Conservation (phyloP, 2,888 invertebrate species). For the Hemicrepidius hirtus region DNA sequence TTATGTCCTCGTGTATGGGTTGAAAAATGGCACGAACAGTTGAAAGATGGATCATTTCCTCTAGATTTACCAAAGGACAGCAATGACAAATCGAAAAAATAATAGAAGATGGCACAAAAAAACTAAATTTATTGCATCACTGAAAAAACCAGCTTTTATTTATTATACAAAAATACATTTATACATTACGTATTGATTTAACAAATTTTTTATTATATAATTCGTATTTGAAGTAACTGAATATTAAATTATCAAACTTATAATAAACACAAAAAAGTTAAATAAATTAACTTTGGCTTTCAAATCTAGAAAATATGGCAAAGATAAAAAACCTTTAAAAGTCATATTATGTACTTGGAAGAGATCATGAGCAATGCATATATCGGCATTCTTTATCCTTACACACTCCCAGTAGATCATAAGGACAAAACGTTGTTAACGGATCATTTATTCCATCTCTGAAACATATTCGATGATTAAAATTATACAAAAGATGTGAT, state of each 20-base stretch:
- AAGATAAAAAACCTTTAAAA: slow-evolving; percentile 7
- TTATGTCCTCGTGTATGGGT: slow-evolving; percentile 79
- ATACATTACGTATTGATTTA: slow-evolving; percentile 37
- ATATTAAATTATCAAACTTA: slow-evolving; percentile 14
- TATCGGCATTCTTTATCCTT: slow-evolving; percentile 68
- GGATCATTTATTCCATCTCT: slow-evolving; percentile 64
- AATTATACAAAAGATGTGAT: not conserved
- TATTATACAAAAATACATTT: slow-evolving; percentile 46
- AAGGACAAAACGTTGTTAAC: slow-evolving; percentile 67
- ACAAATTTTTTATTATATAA: slow-evolving; percentile 20
- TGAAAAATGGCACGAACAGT: slow-evolving; percentile 78
- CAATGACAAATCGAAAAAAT: not conserved
- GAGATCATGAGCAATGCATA: slow-evolving; percentile 62
- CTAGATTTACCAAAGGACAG: slow-evolving; percentile 65
- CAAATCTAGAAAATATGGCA: slow-evolving; percentile 47
- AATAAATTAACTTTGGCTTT: slow-evolving; percentile 48
- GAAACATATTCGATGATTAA: slow-evolving; percentile 46
- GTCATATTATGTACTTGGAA: slow-evolving; percentile 23
- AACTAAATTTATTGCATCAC: not conserved
- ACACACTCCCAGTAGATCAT: slow-evolving; percentile 68
- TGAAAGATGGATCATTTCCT: slow-evolving; percentile 75
- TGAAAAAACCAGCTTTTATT: slow-evolving; percentile 27
- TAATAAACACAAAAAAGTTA: slow-evolving; percentile 24
- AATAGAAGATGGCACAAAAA: not conserved
- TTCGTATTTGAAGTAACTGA: not conserved